Evolutionary conservation across 2,797 vertebrate genomes (phyloP).

Genomic region (Manis crassicaudata): DNA sequence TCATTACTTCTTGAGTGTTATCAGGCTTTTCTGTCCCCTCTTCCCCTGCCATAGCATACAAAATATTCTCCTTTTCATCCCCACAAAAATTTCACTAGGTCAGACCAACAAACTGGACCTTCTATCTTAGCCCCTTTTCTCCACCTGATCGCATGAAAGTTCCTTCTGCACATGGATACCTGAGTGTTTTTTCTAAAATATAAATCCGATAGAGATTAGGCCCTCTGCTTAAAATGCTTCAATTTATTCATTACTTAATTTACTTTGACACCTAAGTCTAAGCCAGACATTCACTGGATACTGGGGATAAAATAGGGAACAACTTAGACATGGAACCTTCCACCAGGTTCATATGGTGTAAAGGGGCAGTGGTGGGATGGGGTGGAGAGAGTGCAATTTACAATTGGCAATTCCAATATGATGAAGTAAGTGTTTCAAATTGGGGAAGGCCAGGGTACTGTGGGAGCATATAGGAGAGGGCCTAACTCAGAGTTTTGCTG

Average conservation of each 20-base stretch:
- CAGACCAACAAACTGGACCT: constrained; percentile 32
- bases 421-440: background rate
- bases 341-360: background rate
- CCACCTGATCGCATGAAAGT: background rate
- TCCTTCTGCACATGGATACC: background rate
- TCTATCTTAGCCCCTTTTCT: constrained; percentile 26
- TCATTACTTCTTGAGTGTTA: constrained; percentile 8
- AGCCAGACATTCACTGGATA: background rate
- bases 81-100: background rate
- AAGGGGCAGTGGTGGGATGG: background rate
- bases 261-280: background rate
- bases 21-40: background rate
- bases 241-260: constrained; percentile 29
- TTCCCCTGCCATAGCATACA: background rate
- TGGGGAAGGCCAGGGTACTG: background rate
- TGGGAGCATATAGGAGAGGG: background rate
- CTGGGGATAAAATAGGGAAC: background rate
- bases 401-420: background rate
- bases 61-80: constrained; percentile 27
- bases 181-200: constrained; percentile 28
- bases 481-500: background rate
- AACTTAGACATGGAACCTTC: background rate
- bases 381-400: background rate
- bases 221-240: constrained; percentile 44
- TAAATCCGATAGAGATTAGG: constrained; percentile 42